These are phyloP conservation scores for Paedocypris sp. DNA, from an alignment of 2,113 vertebrate species.

Conservation along the genomic window DNA sequence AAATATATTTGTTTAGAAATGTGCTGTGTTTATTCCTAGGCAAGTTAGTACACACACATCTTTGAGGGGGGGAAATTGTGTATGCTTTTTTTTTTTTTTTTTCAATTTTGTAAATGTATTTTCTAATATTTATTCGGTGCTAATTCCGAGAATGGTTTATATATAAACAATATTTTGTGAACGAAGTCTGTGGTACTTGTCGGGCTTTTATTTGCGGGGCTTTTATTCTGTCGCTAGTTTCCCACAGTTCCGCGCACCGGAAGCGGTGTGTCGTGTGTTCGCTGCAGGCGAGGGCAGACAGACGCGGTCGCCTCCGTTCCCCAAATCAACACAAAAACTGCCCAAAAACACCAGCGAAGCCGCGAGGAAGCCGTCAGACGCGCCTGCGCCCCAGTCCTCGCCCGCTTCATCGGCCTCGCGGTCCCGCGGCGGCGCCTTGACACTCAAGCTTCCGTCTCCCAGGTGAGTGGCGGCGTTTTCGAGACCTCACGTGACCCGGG, in stretches of 20 bases:
- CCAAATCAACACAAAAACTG: constrained; percentile 4
- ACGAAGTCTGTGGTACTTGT: no score
- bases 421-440: background rate
- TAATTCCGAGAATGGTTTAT: no score
- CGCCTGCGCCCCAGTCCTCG: background rate
- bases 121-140: no score
- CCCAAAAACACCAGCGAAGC: background rate
- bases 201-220: background rate
- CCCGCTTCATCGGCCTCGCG: background rate
- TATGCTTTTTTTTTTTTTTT: no score
- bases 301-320: constrained; percentile 18
- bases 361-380: background rate
- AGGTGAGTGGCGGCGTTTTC: constrained; percentile 12
- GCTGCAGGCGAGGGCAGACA: constrained; percentile 16
- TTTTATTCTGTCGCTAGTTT: constrained; percentile 20
- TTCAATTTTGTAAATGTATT: no score
- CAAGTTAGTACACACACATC: no score
- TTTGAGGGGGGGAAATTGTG: no score
- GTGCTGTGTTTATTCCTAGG: no score
- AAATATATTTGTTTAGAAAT: no score
- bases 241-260: constrained; percentile 8
- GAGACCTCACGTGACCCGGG: background rate
- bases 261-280: background rate
- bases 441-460: background rate
- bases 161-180: no score